These are phyloP conservation scores for Amia ocellicauda DNA, from an alignment of 2,113 vertebrate species.

Conservation along the genomic window DNA sequence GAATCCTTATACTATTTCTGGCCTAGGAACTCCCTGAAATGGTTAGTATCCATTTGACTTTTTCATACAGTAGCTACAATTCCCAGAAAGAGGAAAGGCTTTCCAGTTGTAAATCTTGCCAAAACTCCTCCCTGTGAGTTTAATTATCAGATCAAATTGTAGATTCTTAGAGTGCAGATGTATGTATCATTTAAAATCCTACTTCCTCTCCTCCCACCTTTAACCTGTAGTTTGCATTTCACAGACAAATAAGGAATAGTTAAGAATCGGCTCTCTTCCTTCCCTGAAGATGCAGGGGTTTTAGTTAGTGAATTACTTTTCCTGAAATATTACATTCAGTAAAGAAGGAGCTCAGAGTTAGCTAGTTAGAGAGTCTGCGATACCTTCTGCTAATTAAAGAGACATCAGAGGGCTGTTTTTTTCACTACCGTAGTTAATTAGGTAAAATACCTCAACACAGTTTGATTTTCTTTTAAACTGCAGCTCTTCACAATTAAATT, in stretches of 20 bases:
- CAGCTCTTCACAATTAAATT: too few species aligned
- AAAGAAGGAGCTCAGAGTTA: not conserved
- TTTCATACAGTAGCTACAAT: not conserved
- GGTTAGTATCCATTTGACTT: not conserved
- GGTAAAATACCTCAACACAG: too few species aligned
- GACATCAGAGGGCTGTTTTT: not conserved
- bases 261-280: not conserved
- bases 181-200: constrained; percentile 10
- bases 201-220: not conserved
- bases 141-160: constrained; percentile 22
- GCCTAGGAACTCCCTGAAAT: too few species aligned
- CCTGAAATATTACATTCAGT: not conserved
- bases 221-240: not conserved
- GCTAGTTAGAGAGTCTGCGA: not conserved
- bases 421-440: too few species aligned
- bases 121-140: constrained; percentile 16
- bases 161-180: constrained; percentile 3
- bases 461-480: too few species aligned
- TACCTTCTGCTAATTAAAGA: constrained; percentile 1
- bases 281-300: not conserved
- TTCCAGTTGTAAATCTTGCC: constrained; percentile 7
- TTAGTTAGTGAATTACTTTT: not conserved
- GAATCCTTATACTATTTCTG: too few species aligned
- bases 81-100: constrained; percentile 1
- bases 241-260: not conserved